These are phyloP conservation scores for Cygnus buccinator DNA, from an alignment of 2,113 vertebrate species.

Conservation along the genomic window DNA sequence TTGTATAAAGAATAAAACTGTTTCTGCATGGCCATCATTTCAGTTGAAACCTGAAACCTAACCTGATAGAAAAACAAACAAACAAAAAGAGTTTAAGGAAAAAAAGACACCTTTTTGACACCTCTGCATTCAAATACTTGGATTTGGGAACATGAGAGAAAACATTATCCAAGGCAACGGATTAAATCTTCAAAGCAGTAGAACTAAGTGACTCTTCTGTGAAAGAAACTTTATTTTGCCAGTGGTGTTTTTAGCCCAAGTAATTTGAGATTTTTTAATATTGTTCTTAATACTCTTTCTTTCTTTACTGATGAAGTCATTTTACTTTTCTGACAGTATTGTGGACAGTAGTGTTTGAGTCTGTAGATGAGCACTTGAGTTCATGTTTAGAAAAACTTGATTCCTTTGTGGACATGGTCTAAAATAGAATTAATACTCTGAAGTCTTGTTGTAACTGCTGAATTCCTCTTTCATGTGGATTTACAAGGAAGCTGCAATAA, in stretches of 20 bases:
- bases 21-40: not conserved
- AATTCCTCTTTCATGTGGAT: not conserved
- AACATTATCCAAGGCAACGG: not conserved
- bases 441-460: not conserved
- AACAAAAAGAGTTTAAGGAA: not conserved
- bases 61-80: too few species aligned
- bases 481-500: not conserved
- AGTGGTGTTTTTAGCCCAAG: not conserved
- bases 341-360: not conserved
- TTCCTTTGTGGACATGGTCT: not conserved
- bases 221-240: not conserved
- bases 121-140: not conserved
- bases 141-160: not conserved
- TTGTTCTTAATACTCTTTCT: not conserved
- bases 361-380: not conserved
- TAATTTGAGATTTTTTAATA: not conserved
- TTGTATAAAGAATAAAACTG: not conserved
- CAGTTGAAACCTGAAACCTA: not conserved
- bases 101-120: not conserved
- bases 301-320: not conserved
- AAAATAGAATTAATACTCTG: not conserved
- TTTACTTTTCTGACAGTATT: not conserved
- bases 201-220: not conserved
- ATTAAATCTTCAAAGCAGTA: not conserved
- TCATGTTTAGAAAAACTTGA: not conserved